Base-by-base conservation (phyloP, 2,113 vertebrate species). In the Herpetotheres cachinnans region DNA sequence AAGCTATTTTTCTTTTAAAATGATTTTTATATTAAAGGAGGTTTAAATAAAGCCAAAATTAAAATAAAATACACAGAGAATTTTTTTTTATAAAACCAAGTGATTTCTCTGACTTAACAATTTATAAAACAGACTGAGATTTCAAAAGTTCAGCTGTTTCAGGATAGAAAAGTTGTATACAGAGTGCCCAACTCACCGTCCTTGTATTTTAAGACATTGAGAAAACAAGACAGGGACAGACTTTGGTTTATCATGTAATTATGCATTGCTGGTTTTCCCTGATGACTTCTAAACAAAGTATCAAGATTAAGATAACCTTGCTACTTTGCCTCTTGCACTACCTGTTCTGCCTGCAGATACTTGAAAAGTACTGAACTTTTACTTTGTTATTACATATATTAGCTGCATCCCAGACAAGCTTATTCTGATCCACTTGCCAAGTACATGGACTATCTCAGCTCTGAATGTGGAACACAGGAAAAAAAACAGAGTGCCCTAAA, bases 401-500 rank as follows among this genome's bases (percentile, higher is more conserved):
- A 58, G 11, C 29, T 59, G 32, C 27, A 36, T 44, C 11, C 29
- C 47, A 79, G 21, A 36, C 14, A 70, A 73, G 9, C 13, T 71
- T 36, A 20, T 54, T 85, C 30, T 54, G 44, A 82, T 40, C 63
- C 25, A 17, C 7, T 89, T 36, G 44, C 6, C 17, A 54, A 46
- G 16, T 50, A 32, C 0, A 0, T 7, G 49, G 17, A 62, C 26
- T 29, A 3, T 5, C 10, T 26, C 44, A 61, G 58, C 49, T 50
- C 18, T 72, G 32, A 81, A 65, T 19, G 4, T 21, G 21, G 6
- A 88, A 47, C 18, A 38, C 6, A 14, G 9, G 16, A 63, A 44
- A 65, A 27, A 36, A 21, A 76, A 13, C 3, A 7, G 20, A 90
- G 34, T 17, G 20, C 13, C 59, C 11, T 56, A 82, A 56, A n/a